Evolutionary conservation across 2,888 invertebrate species (phyloP), one percentile per base, ranked within the genome.

Genomic region (Branchinecta sandiegonensis): DNA sequence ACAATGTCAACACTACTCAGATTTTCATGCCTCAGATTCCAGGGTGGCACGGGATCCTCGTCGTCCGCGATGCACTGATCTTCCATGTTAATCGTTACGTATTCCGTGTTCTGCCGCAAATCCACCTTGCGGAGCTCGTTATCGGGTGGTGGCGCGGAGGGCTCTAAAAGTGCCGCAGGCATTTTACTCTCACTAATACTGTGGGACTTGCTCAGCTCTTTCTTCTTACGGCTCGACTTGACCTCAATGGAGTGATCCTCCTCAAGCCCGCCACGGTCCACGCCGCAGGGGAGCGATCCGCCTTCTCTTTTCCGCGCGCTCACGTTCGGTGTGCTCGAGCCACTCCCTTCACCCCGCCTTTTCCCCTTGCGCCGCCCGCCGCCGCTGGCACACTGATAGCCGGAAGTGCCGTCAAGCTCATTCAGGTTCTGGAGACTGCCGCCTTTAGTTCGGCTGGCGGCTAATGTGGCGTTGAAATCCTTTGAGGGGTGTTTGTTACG

Each of bases 231-330:
- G 10, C 2, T 56, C 14, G 63, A 23, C 23, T 56, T 56, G 9
- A 23, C 14, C 9, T 56, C 63, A 17, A 2, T 11, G n/a, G 63
- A 17, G n/a, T n/a, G 63, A 23, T 56, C 63, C 23, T 56, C 63
- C 23, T 56, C 63, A 56, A 56, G 68, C 65, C 71, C 69, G 46
- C 70, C 71, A 8, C 68, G 79, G 74, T 82, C 81, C 69, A 83
- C 83, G 77, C 83, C 83, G 70, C 81, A 81, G 2, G 83, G 84
- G 72, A 83, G 75, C 66, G 83, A 83, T 65, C 86, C 86, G 70
- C 86, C 86, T 77, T 86, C 86, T 56, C 84, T 80, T 75, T 85
- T 85, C 65, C 81, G 77, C 67, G 81, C 80, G 68, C 79, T 79
- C 23, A 79, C 79, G 69, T 71, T 70, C 8, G 63, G 66, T n/a